Conservation (phyloP, 2,888 invertebrate species). For the Phorcus lineatus region DNA sequence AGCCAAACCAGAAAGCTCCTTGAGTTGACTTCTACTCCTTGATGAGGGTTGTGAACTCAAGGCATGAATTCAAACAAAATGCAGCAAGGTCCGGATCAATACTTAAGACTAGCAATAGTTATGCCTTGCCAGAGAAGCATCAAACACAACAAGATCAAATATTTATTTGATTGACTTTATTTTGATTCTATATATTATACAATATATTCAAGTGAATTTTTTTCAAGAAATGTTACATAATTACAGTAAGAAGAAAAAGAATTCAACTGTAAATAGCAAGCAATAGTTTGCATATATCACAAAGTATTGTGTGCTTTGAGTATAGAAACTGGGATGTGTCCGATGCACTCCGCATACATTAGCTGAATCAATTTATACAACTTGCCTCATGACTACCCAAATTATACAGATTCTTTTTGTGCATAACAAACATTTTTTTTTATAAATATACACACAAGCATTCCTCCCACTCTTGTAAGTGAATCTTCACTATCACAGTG, state of each 20-base stretch:
- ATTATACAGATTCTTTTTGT: constrained; percentile 5
- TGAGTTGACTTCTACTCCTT: too few relatives aligned
- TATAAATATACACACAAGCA: not conserved
- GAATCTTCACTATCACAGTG: too few relatives aligned
- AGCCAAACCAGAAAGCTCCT: too few relatives aligned
- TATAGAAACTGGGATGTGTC: not conserved
- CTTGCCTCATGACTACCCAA: not conserved
- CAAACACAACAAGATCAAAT: too few relatives aligned
- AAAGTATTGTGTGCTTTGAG: constrained; percentile 7
- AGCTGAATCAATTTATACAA: not conserved
- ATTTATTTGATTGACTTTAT: constrained; percentile 6
- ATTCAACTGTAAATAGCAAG: constrained; percentile 5
- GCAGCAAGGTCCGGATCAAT: too few relatives aligned
- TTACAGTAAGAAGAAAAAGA: not conserved
- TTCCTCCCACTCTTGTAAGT: not conserved
- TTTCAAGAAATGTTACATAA: not conserved
- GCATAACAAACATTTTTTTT: not conserved
- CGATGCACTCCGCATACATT: not conserved
- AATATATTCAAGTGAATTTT: constrained; percentile 2
- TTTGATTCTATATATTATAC: constrained; percentile 15
- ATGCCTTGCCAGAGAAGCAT: too few relatives aligned
- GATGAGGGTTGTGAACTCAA: too few relatives aligned
- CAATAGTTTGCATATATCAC: constrained; percentile 14
- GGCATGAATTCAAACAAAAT: too few relatives aligned
- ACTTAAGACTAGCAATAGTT: too few relatives aligned